Percentiles rank a stretch among this genome's conserved stretches.
Evolutionary conservation across 53 echinoderm and acorn worm genomes (phyloP).

Genomic region (Actinopyga echinites): DNA sequence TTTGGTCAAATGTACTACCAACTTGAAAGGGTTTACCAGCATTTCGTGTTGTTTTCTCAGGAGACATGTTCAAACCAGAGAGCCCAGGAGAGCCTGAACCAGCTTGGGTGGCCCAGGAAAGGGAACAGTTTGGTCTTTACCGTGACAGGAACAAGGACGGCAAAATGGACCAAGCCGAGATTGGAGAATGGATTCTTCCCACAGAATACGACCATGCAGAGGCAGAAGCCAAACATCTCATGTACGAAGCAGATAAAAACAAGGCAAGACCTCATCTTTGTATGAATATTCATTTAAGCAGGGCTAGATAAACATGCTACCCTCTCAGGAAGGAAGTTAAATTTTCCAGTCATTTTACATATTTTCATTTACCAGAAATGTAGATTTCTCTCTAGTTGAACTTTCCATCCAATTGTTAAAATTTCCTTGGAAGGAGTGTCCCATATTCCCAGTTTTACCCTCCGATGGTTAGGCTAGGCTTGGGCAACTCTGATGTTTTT

Average conservation of each 20-base stretch:
- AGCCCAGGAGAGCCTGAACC: conserved; percentile 60
- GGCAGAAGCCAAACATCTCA: conserved; percentile 77
- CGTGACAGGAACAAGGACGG: conserved; percentile 71
- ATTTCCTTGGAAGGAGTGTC: too few relatives aligned
- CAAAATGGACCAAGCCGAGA: conserved; percentile 63
- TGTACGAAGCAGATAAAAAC: conserved; percentile 67
- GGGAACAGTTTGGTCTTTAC: conserved; percentile 72
- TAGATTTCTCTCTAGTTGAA: too few relatives aligned
- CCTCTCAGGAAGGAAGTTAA: not conserved
- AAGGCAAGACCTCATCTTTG: conserved; percentile 37
- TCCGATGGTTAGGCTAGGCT: too few relatives aligned
- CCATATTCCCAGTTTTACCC: too few relatives aligned
- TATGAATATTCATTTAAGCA: not conserved
- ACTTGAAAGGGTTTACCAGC: too few relatives aligned
- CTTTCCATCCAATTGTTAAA: too few relatives aligned
- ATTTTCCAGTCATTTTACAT: not conserved
- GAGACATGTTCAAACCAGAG: conserved; percentile 72
- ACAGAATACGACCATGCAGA: conserved; percentile 67
- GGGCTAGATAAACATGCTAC: not conserved
- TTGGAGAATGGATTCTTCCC: conserved; percentile 76
- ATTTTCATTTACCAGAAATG: too few relatives aligned
- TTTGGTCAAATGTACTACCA: too few relatives aligned
- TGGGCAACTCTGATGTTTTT: too few relatives aligned
- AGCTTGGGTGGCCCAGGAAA: conserved; percentile 68
- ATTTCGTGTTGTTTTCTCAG: conserved; percentile 10